Base-by-base conservation (phyloP, 2,797 vertebrate species). In the Chaenodraco wilsoni region DNA sequence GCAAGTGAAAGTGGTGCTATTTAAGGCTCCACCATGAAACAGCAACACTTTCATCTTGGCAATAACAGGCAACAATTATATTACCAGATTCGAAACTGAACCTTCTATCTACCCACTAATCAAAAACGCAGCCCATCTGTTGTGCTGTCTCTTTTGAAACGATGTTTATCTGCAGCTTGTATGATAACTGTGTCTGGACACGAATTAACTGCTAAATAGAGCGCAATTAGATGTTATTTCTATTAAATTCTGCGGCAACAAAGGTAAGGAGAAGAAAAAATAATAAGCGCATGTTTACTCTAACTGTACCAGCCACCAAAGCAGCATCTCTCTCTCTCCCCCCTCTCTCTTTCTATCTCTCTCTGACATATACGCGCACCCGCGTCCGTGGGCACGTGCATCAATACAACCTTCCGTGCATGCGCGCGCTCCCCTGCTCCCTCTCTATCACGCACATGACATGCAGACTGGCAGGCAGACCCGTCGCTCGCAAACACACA, bases 31-130 rank as follows among this genome's bases (percentile, higher is more conserved):
- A 87, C 90, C 91, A 92, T 92, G 92, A 93, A 95, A 94, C 93
- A 93, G 92, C 88, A 91, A 94, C 92, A 94, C 93, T 95, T 95
- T 94, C 92, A 94, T 95, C 93, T 93, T 90, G 89, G 88, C 93
- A 93, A 94, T 92, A 94, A 94, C 93, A 93, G 93, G 90, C 92
- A 94, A 94, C 94, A 94, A 95, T 95, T 94, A 94, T 94, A 94
- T 95, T 93, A 94, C 88, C 92, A 91, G 92, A 95, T 93, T 92
- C 84, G 83, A 91, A 95, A 93, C 84, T 84, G 85, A 90, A 89
- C 91, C 92, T 89, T 92, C 91, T 93, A 95, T 95, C 94, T 94
- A 79, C 81, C 85, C 90, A 86, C 94, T 94, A 93, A 95, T 95
- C 94, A 94, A 94, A 93, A 95, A 92, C 90, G 86, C 77, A 86